Evolutionary conservation across 1,140 invertebrate genomes (phyloP), one percentile per base, ranked within the genome.

Genomic region (Lepidostoma basale): DNA sequence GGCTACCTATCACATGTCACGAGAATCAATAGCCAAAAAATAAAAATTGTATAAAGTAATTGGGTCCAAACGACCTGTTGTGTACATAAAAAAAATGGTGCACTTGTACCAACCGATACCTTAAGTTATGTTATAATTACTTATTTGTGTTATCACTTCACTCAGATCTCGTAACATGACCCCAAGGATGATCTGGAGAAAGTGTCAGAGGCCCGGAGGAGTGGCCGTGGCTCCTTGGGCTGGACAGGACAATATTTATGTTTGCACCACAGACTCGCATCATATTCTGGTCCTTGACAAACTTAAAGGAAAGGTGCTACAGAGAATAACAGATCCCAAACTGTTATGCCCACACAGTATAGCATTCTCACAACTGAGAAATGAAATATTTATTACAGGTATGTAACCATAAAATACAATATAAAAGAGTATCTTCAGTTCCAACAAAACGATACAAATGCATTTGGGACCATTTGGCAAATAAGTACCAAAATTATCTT

Each of bases 291-390:
- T 87, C 25, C 78, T 89, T 20, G 86, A 89, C 72, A 77, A 79
- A 6, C 70, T 76, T 0, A 85, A 83, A 52, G 84, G 81, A 12
- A 85, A 84, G 76, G 76, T 85, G 14, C 70, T 85, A 9, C 77
- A 76, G 4, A 75, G 83, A 26, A 73, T 87, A 52, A 76, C 78
- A 72, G 84, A 77, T 71, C 79, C 76, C n/a, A 83, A 83, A 60
- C 89, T 83, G 87, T 77, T 90, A 69, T 90, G 87, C 67, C 86
- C 89, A 8, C 85, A 88, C 1, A 88, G 88, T 23, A 83, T 92
- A 18, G 86, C 88, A 3, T 90, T 89, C 67, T 86, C 86, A 69
- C 81, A 83, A 52, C 79, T 79, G 25, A 77, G 83, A 1, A 84
- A 87, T 28, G 85, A 88, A 74, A 84, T 91, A 42, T 88, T 87